These are phyloP conservation scores for Polymixis flavicincta DNA, from an alignment of 2,888 invertebrate genomes.

Conservation along the genomic window DNA sequence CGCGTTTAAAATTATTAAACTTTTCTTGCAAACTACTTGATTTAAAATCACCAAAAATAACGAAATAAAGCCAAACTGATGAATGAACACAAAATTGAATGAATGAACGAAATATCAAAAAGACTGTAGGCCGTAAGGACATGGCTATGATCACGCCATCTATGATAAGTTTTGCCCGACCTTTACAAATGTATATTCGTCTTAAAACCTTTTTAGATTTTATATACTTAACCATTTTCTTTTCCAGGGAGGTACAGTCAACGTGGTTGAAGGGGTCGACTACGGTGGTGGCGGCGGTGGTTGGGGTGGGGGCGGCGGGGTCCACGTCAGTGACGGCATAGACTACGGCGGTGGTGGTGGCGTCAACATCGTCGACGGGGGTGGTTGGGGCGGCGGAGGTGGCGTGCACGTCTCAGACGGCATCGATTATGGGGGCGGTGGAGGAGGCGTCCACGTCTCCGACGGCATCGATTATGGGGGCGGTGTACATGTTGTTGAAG, in stretches of 20 bases:
- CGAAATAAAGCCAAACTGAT: too few species aligned
- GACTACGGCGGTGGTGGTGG: constrained; percentile 39
- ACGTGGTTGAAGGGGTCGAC: constrained; percentile 19
- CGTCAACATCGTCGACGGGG: constrained; percentile 2
- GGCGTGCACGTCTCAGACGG: constrained; percentile 35
- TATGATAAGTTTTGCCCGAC: too few species aligned
- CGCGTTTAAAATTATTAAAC: too few species aligned
- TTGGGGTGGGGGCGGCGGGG: constrained; percentile 19
- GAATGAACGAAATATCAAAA: too few species aligned
- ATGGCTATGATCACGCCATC: too few species aligned
- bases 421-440: constrained; percentile 29
- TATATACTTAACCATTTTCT: neutral
- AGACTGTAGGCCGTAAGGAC: too few species aligned
- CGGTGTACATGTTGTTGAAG: constrained; percentile 22
- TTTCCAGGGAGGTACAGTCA: constrained; percentile 28
- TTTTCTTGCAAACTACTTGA: too few species aligned
- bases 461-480: constrained; percentile 33
- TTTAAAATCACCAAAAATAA: too few species aligned
- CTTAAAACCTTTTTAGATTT: too few species aligned
- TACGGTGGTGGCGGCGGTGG: constrained; percentile 28
- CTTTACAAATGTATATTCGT: too few species aligned
- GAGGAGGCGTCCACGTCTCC: constrained; percentile 29
- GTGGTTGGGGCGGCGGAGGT: constrained; percentile 19
- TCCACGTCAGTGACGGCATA: constrained; percentile 24
- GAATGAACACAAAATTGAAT: too few species aligned